A percentile compares a stretch with the other conserved stretches of the same genome.
Conservation (phyloP, 1,140 invertebrate genomes). For the Eriosoma lanigerum region DNA sequence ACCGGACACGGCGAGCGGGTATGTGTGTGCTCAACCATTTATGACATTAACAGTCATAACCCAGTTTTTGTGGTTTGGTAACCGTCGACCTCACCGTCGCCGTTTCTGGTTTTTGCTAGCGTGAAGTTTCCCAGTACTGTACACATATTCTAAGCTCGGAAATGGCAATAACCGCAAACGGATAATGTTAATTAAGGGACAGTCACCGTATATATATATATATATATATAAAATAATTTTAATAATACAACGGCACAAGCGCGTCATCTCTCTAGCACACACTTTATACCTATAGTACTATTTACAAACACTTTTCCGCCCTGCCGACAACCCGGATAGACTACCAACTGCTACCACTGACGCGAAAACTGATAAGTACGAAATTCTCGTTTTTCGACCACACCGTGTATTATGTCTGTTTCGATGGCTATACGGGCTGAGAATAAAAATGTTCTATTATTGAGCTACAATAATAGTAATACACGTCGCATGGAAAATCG, state of each 20-base stretch:
- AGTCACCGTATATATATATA: neutral
- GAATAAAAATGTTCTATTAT: no score
- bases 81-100: neutral
- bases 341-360: neutral
- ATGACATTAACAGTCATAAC: slow-evolving; percentile 27
- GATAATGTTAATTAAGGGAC: slow-evolving; percentile 47
- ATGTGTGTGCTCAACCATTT: neutral
- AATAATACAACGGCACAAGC: neutral
- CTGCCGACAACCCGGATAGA: neutral
- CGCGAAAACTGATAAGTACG: no score
- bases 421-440: no score
- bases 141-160: neutral
- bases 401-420: no score
- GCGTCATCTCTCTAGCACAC: no score
- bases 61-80: slow-evolving; percentile 29
- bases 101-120: slow-evolving; percentile 1
- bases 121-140: neutral
- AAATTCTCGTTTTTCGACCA: no score
- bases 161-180: slow-evolving; percentile 27
- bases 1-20: no score
- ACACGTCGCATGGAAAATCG: no score
- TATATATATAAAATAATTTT: neutral
- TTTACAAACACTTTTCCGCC: neutral
- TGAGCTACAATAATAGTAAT: no score
- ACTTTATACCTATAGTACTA: neutral